These are phyloP conservation scores for Halichoerus grypus DNA, from an alignment of 2,113 vertebrate species.

Conservation along the genomic window DNA sequence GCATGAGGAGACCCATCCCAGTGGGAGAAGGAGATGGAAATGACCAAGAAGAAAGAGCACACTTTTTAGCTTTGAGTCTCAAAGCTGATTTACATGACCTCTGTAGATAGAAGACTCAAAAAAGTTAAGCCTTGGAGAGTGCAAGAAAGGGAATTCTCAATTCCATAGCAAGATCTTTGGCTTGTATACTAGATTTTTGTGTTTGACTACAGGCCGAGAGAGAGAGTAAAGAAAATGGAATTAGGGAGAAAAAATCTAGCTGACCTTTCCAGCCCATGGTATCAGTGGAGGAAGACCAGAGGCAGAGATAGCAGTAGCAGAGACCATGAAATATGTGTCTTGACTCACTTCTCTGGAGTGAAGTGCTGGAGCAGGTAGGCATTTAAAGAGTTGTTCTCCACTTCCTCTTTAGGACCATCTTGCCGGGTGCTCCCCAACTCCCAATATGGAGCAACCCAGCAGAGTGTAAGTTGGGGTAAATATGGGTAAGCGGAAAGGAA, in stretches of 20 bases:
- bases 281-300: not conserved
- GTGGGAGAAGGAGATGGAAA: not conserved
- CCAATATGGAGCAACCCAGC: not conserved
- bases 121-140: not conserved
- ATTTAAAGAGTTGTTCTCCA: not conserved
- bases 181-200: not conserved
- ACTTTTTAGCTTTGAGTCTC: not conserved
- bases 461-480: not conserved
- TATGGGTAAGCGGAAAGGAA: not conserved
- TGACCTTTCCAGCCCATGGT: not conserved
- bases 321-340: not conserved
- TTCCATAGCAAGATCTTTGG: not conserved
- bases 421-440: not conserved
- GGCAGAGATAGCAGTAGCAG: not conserved
- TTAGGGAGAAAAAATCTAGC: not conserved
- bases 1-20: not conserved
- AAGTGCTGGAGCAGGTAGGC: not conserved
- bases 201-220: not conserved
- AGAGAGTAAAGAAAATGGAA: not conserved
- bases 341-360: not conserved
- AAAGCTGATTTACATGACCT: not conserved
- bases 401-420: not conserved
- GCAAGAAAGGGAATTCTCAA: not conserved
- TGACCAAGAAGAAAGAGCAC: not conserved
- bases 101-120: not conserved